These are phyloP conservation scores for Otus scops DNA, from an alignment of 2,797 vertebrate species.

Conservation along the genomic window DNA sequence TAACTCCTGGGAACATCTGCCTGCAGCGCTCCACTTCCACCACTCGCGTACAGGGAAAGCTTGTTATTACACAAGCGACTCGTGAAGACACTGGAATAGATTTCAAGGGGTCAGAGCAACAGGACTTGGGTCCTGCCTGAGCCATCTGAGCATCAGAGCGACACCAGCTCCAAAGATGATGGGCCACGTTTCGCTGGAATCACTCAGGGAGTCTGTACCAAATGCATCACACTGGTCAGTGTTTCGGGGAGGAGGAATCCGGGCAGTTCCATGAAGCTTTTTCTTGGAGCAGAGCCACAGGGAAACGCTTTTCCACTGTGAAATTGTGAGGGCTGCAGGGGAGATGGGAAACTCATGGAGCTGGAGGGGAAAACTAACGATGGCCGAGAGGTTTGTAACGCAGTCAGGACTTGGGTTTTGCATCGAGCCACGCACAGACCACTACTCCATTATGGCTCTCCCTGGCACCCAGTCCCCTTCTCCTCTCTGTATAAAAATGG, in stretches of 20 bases:
- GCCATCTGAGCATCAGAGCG: background rate
- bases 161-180: background rate
- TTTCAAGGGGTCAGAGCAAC: background rate
- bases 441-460: background rate
- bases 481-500: rapidly evolving
- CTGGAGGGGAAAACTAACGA: background rate
- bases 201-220: background rate
- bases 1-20: background rate
- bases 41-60: background rate
- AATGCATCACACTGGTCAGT: conserved; percentile 23
- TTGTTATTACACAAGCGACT: background rate
- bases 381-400: rapidly evolving
- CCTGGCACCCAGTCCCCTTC: background rate
- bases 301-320: background rate
- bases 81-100: background rate
- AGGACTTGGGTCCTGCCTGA: background rate
- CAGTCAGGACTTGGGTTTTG: background rate
- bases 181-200: background rate
- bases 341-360: background rate
- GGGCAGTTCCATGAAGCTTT: background rate
- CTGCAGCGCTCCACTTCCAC: background rate
- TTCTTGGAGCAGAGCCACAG: conserved; percentile 15
- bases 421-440: background rate
- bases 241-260: background rate
- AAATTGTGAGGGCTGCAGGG: background rate